Base-by-base conservation (phyloP, 1,140 invertebrate genomes). In the Drosophila mauritiana region DNA sequence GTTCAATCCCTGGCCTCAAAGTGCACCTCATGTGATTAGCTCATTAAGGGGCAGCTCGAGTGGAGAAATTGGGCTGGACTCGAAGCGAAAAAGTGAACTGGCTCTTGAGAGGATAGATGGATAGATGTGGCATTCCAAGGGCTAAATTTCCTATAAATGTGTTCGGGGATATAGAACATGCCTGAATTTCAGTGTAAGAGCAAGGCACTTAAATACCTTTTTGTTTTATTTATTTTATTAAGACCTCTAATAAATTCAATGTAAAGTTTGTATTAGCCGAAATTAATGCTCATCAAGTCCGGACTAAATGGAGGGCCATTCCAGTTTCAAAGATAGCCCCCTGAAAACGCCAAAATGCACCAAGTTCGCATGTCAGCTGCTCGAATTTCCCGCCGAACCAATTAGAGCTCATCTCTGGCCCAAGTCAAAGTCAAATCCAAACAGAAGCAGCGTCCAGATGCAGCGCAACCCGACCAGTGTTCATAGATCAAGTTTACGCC, bases 401-500 rank as follows among this genome's bases (percentile, higher is more conserved):
- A 70, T 70, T 70, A 70, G 67, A 70, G 49, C 45, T 49, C 80
- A 82, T 74, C 74, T 54, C 63, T 58, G 64, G 42, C 65, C 67
- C 17, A 20, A 34, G 31, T 11, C 46, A 49, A 49, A 49, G 48
- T 11, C 31, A 51, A 51, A 51, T 22, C 49, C 31, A 70, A 78
- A 70, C 73, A 59, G 53, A 62, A 54, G 70, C 59, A 65, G 27
- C 36, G n/a, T 43, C 42, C 42, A 20, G 42, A 40, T 56, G 3
- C 42, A 70, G 34, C 56, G 67, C 64, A 70, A 36, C 15, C 49
- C 49, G 20, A 52, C 63, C 53, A 40, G 49, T 42, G 34, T 59
- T 52, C 78, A 82, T 90, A 90, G 81, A 90, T 90, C 85, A 89
- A 89, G 74, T 89, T 90, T 81, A 81, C 78, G 81, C 73, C 78